These are phyloP conservation scores for Diadegma fenestrale DNA, from an alignment of 2,888 invertebrate species.

Conservation along the genomic window DNA sequence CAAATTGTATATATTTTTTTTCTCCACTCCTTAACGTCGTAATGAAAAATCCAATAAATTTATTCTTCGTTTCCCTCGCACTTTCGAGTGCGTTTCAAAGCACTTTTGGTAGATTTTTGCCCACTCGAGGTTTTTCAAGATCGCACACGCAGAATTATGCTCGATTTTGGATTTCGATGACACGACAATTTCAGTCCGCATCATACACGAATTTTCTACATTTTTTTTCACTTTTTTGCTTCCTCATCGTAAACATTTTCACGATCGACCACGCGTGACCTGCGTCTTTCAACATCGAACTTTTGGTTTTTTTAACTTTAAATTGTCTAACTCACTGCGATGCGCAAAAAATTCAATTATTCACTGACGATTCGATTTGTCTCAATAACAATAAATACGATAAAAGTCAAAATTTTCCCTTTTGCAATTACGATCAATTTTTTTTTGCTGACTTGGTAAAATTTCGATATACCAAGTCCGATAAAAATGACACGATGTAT, in stretches of 20 bases:
- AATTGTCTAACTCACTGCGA: too few relatives aligned
- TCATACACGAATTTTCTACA: conserved; percentile 1
- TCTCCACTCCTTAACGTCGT: neutral
- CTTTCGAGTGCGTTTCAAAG: neutral
- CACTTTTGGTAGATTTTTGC: neutral
- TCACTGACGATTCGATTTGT: neutral
- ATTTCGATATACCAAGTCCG: conserved; percentile 11
- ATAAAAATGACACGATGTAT: conserved; percentile 11
- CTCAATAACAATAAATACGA: neutral
- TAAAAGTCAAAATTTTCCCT: neutral
- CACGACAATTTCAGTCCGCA: conserved; percentile 23
- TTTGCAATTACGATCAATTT: neutral
- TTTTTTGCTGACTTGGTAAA: conserved; percentile 26
- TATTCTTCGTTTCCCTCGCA: neutral
- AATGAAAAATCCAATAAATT: neutral
- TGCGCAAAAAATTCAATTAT: neutral
- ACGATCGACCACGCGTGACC: neutral
- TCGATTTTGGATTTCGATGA: neutral
- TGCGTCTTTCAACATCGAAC: neutral
- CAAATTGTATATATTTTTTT: conserved; percentile 4
- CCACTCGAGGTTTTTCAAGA: neutral
- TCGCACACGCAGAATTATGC: neutral
- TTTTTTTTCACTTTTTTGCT: neutral
- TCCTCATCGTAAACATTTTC: conserved; percentile 1
- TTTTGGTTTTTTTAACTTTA: neutral